Base-by-base conservation (phyloP, 2,113 vertebrate species). In the Rhombomys opimus region DNA sequence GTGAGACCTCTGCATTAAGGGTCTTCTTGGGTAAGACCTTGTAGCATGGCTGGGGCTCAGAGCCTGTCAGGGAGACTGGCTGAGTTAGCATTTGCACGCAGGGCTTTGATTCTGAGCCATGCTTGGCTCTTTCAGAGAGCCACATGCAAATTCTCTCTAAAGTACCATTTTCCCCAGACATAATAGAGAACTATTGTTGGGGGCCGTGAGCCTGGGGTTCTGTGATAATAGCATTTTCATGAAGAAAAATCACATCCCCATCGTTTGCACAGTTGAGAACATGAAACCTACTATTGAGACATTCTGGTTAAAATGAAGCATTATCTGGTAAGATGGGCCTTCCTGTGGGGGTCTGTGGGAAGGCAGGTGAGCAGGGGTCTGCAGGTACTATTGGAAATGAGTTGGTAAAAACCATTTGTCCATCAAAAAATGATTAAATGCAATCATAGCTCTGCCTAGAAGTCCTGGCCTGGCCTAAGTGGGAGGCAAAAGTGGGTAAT, bases 271-370 rank as follows among this genome's bases (percentile, higher is more conserved):
- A 38, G 70, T 76, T 86, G 96, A 97, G 78, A 78, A 87, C 93
- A 93, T 59, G 97, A 97, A 81, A 38, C 2, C 87, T 86, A 95
- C 94, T 91, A 27, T 94, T 93, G 95, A 77, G 92, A 87, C 38
- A 92, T 95, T 96, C 93, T 67, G 82, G 25, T 17, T 81, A 93
- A 97, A 97, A 96, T 86, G 20, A 81, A 88, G n/a, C 46, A 59
- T 78, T 63, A 20, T 93, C 84, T 85, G n/a, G 4, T 72, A 86
- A 23, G 80, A 80, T 57, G 77, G 85, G 73, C 15, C 80, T 93
- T 18, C 54, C 76, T 1, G 0, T 80, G 73, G 87, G 82, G 46
- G 32, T 57, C 75, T 75, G 25, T 50, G 68, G 90, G 89, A 73
- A 90, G 77, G 90, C 81, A 63, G 61, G 93, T 35, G 35, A 76